Base-by-base conservation (phyloP, 2,113 vertebrate species). In the Probosciger aterrimus region DNA sequence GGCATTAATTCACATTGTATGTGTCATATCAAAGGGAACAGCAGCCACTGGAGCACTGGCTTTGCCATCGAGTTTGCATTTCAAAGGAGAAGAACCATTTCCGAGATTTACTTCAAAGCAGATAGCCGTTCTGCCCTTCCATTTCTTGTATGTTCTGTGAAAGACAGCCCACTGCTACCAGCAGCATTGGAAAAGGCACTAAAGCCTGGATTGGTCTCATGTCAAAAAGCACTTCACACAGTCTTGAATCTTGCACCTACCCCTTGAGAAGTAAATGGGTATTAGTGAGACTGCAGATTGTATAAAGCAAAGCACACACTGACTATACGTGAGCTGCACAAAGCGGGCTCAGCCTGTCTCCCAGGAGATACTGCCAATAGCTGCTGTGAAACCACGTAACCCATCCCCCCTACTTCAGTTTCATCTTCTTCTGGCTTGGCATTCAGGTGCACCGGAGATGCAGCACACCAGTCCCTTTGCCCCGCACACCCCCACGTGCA, bases 41-140 rank as follows among this genome's bases (percentile, higher is more conserved):
- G 53, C 50, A 94, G 59, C 50, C 71, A 74, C 75, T 44, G 18
- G 30, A 85, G 65, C 52, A 69, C 11, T 76, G 47, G 57, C 73
- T 90, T 86, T 23, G 5, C 70, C 33, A 31, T 6, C 57, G 57
- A 10, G 69, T 81, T 96, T 93, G 39, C 79, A 88, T 92, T 92
- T 96, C 85, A 91, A 74, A 92, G 46, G 18, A 70, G 49, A 77
- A 69, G 30, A 88, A 62, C 13, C 19, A 53, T 71, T 95, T 94
- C 77, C 35, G 13, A 11, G 47, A 44, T 47, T 74, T 73, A 78
- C 43, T 77, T 91, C 78, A 95, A 94, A 94, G 69, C 49, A 65
- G 13, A 8, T 44, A 86, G 44, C 13, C 33, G 41, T 50, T 35
- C 6, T 70, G 28, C 44, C 43, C 84, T 79, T 83, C 43, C 65